phyloP scores from a whole-genome alignment of 2,888 invertebrate genomes.

The Belgica antarctica region DNA sequence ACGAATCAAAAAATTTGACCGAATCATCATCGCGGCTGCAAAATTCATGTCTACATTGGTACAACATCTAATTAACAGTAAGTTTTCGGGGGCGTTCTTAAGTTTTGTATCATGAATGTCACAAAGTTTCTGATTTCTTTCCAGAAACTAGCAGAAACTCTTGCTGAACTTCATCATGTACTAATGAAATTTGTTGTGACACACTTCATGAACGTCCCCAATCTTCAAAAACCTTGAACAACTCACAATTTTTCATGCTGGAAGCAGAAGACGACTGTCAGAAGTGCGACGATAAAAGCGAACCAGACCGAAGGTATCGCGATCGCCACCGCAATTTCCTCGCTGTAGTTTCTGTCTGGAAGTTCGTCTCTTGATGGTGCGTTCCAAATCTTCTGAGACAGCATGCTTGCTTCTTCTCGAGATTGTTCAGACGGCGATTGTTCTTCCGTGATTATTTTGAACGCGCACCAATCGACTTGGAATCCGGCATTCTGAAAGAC shows the following conservation, averaged over 20 bases:
- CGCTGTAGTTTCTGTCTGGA: conserved; percentile 67
- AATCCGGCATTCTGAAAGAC: conserved; percentile 76
- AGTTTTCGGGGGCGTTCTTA: too few relatives aligned
- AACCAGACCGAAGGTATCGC: conserved; percentile 68
- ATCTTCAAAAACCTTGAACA: conserved; percentile 16
- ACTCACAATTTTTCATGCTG: conserved; percentile 77
- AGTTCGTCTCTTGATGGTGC: conserved; percentile 61
- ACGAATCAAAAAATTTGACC: conserved; percentile 65
- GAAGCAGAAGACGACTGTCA: conserved; percentile 72
- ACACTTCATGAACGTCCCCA: background rate
- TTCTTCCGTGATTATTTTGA: conserved; percentile 66
- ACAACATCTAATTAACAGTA: conserved; percentile 50
- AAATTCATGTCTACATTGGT: conserved; percentile 50
- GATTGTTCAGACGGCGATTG: conserved; percentile 49
- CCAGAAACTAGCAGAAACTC: too few relatives aligned
- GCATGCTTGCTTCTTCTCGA: conserved; percentile 26
- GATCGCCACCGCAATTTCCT: conserved; percentile 68
- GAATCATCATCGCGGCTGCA: conserved; percentile 66
- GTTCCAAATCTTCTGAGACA: conserved; percentile 58
- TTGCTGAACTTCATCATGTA: conserved; percentile 50
- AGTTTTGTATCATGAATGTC: too few relatives aligned
- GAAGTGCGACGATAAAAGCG: conserved; percentile 63
- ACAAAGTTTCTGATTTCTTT: too few relatives aligned
- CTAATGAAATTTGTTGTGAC: conserved; percentile 25
- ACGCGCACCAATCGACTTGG: conserved; percentile 85